Conservation (phyloP, 2,113 vertebrate species). For the Sinocyclocheilus anophthalmus region DNA sequence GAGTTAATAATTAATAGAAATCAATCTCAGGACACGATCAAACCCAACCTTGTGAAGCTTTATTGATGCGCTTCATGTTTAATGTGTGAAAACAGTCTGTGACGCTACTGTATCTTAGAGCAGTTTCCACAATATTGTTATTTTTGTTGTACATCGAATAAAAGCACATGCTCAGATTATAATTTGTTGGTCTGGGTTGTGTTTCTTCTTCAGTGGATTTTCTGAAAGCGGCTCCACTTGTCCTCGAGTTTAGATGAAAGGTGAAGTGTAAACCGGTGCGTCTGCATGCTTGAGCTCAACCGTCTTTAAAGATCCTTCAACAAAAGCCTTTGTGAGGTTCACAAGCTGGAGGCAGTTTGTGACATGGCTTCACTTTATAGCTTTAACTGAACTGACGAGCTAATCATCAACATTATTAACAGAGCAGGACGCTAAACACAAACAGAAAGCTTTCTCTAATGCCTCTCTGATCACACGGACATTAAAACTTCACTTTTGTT, state of each 20-base stretch:
- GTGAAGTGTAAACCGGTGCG: too few relatives aligned
- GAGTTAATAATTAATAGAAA: too few relatives aligned
- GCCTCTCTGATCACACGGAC: background rate
- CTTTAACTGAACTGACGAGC: background rate
- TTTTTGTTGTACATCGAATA: background rate
- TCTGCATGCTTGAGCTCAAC: too few relatives aligned
- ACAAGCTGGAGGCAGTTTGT: background rate
- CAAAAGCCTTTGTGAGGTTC: background rate
- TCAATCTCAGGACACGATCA: too few relatives aligned
- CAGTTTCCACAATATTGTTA: background rate
- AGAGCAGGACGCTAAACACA: background rate
- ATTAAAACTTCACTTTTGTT: background rate
- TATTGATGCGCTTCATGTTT: too few relatives aligned
- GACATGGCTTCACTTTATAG: background rate
- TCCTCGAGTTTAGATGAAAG: too few relatives aligned
- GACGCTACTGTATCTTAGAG: background rate
- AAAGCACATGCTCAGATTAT: background rate
- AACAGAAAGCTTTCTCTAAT: too few relatives aligned
- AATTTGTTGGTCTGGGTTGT: background rate
- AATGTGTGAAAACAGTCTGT: background rate
- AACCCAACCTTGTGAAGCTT: too few relatives aligned
- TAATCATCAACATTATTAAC: background rate
- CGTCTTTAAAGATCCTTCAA: background rate
- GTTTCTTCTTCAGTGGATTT: background rate
- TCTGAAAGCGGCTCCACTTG: background rate